These are phyloP conservation scores for Yponomeuta plumbellus DNA, from an alignment of 2,888 invertebrate species.

Conservation along the genomic window DNA sequence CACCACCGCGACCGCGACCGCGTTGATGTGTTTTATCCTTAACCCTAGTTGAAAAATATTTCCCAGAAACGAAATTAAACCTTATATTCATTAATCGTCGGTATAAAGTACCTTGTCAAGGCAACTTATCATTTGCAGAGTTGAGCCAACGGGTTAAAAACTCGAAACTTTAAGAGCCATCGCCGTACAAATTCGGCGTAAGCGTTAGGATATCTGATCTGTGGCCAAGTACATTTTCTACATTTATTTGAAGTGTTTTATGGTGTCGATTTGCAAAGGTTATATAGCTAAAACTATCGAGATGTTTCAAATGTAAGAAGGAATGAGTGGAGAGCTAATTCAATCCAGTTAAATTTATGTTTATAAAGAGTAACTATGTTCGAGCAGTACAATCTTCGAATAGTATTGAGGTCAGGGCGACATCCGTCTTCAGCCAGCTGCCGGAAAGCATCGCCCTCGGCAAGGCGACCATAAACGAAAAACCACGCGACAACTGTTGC, in stretches of 20 bases:
- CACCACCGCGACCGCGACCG: no score
- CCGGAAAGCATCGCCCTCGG: conserved; percentile 60
- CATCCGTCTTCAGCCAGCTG: conserved; percentile 43
- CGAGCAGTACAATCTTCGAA: conserved; percentile 6
- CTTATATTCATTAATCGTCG: no score
- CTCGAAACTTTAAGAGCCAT: no score
- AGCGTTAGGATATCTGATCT: no score
- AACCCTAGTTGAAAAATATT: no score
- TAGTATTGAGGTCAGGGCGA: conserved; percentile 35
- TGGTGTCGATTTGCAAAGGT: not conserved
- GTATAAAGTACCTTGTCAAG: no score
- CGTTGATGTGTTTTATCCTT: no score
- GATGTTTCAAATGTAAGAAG: not conserved
- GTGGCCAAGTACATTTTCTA: no score
- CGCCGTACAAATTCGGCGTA: no score
- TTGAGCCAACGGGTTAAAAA: no score
- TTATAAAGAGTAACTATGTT: not conserved
- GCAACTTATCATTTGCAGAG: no score
- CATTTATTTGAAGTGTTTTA: not conserved
- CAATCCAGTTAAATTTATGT: not conserved
- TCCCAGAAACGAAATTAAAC: no score
- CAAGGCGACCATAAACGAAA: conserved; percentile 24
- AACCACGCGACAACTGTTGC: not conserved
- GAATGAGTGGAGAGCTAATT: not conserved
- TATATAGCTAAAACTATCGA: not conserved